A percentile compares a stretch with the other conserved stretches of the same genome.
phyloP scores from a whole-genome alignment of 2,113 vertebrate species.

The Cygnus atratus region DNA sequence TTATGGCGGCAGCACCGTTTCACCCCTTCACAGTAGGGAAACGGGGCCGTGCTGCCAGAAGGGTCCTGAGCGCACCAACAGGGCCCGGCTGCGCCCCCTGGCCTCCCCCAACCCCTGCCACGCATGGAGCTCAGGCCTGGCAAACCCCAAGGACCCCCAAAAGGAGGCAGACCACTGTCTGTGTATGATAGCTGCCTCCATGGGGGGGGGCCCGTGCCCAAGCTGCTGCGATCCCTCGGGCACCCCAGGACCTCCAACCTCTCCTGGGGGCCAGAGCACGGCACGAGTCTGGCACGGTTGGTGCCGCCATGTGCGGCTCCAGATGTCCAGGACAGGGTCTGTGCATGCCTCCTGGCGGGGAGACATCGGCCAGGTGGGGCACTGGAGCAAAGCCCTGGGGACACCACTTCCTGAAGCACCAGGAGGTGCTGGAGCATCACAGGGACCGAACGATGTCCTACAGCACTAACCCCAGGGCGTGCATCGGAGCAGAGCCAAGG shows the following conservation, averaged over 20 bases:
- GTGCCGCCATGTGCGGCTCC: fast-evolving
- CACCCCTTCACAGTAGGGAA: background rate
- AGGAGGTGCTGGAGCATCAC: background rate
- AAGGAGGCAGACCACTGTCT: too few relatives aligned
- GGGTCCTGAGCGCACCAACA: fast-evolving
- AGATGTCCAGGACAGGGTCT: fast-evolving
- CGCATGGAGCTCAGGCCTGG: too few relatives aligned
- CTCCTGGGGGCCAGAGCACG: background rate
- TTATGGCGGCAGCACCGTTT: fast-evolving
- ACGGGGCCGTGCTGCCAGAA: background rate
- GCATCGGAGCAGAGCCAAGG: background rate
- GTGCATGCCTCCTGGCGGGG: fast-evolving
- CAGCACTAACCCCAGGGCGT: fast-evolving
- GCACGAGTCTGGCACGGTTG: fast-evolving
- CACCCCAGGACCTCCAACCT: background rate
- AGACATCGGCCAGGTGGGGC: background rate
- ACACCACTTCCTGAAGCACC: background rate
- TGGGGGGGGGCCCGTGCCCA: fast-evolving
- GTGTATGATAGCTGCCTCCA: fast-evolving
- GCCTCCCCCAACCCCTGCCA: background rate
- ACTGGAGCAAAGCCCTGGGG: background rate
- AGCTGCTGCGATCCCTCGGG: background rate
- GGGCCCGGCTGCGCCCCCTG: background rate
- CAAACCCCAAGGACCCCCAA: background rate
- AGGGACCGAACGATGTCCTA: background rate